Conservation (phyloP, 1,140 invertebrate species). For the Campodea augens region DNA sequence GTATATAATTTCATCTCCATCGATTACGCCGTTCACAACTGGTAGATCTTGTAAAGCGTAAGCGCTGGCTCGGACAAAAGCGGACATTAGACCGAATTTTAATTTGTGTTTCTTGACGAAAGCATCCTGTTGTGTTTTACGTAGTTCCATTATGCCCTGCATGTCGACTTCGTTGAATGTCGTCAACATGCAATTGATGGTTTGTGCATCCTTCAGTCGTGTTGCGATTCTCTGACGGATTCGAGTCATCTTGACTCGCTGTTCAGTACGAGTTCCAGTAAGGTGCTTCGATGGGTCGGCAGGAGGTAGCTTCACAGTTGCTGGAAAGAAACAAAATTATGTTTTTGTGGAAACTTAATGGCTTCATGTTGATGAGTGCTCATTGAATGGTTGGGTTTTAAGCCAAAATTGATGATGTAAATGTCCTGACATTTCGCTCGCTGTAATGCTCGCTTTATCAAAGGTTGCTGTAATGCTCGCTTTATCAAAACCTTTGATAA, state of each 20-base stretch:
- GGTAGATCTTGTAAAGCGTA: conserved; percentile 90
- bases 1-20: conserved; percentile 87
- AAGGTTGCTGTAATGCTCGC: no score
- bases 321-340: no score
- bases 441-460: no score
- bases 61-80: conserved; percentile 86
- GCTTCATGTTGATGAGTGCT: no score
- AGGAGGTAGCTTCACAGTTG: conserved; percentile 46
- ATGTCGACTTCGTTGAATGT: conserved; percentile 99
- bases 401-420: no score
- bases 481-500: no score
- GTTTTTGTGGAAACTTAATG: no score
- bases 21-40: conserved; percentile 97
- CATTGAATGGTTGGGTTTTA: no score
- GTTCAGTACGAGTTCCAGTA: conserved; percentile 71
- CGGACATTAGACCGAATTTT: conserved; percentile 98
- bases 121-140: conserved; percentile 68
- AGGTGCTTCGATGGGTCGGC: conserved; percentile 69
- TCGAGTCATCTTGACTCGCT: conserved; percentile 95
- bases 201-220: conserved; percentile 94
- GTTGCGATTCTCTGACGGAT: conserved; percentile 91
- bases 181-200: conserved; percentile 95
- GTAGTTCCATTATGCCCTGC: conserved; percentile 89
- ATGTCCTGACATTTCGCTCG: no score
- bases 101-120: conserved; percentile 87